Percentiles rank a stretch among this genome's conserved stretches.
phyloP scores from a whole-genome alignment of 2,113 vertebrate species.

The Solenodon paradoxus region DNA sequence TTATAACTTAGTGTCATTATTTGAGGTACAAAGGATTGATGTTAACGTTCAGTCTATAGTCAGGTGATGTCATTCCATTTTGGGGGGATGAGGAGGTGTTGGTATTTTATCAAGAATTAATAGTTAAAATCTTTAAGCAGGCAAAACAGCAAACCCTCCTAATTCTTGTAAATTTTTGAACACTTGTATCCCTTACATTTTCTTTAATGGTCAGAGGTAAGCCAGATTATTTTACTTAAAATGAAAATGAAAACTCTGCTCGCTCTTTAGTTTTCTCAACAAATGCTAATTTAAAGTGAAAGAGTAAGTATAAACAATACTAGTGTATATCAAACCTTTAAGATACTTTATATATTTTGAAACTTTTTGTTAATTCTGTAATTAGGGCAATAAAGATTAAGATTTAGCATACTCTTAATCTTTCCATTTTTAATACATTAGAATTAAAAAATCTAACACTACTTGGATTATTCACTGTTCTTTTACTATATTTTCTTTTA shows the following conservation, averaged over 20 bases:
- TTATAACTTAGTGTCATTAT: not conserved
- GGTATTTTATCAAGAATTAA: slow-evolving; percentile 25
- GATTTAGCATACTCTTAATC: slow-evolving; percentile 65
- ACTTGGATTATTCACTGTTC: not conserved
- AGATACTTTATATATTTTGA: slow-evolving; percentile 50
- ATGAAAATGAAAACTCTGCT: slow-evolving; percentile 40
- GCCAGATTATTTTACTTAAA: slow-evolving; percentile 14
- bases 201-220: not conserved
- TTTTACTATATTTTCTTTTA: slow-evolving; percentile 45
- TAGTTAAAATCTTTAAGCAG: slow-evolving; percentile 3
- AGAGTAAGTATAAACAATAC: slow-evolving; percentile 7
- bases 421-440: slow-evolving; percentile 62
- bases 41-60: not conserved
- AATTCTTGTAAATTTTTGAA: not conserved
- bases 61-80: slow-evolving; percentile 34
- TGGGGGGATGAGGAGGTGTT: not conserved
- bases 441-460: slow-evolving; percentile 38
- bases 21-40: not conserved
- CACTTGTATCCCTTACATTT: not conserved
- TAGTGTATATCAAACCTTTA: not conserved
- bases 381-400: not conserved
- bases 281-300: not conserved
- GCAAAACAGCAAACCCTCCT: not conserved
- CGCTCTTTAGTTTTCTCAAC: slow-evolving; percentile 49
- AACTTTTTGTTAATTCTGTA: slow-evolving; percentile 21